These are phyloP conservation scores for Terebella lapidaria DNA, from an alignment of 2,888 invertebrate genomes.

Conservation along the genomic window DNA sequence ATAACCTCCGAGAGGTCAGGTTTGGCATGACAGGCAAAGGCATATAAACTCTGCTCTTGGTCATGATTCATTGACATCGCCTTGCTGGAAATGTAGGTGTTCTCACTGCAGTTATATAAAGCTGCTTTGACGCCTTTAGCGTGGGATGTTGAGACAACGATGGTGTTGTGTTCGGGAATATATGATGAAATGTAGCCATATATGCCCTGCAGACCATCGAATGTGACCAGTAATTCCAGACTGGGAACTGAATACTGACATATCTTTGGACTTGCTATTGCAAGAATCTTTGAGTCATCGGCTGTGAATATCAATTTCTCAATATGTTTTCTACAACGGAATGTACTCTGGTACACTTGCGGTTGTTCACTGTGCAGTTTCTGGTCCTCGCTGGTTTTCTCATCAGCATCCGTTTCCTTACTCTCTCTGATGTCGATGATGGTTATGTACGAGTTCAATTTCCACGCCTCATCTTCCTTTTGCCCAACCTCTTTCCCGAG, in stretches of 20 bases:
- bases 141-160: constrained; percentile 1
- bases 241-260: constrained; percentile 3
- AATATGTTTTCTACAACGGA: constrained; percentile 11
- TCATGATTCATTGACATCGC: neutral
- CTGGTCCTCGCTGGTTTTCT: neutral
- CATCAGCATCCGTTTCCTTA: neutral
- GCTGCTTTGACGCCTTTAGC: neutral
- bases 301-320: constrained; percentile 12
- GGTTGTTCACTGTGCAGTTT: too few relatives aligned
- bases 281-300: constrained; percentile 16
- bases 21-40: constrained; percentile 6
- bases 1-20: neutral
- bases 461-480: neutral
- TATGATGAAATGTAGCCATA: neutral
- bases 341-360: neutral
- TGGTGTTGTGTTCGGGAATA: neutral
- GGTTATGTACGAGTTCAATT: neutral
- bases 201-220: neutral
- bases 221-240: neutral
- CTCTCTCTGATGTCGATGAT: constrained; percentile 13
- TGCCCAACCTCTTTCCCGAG: constrained; percentile 10
- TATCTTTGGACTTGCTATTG: constrained; percentile 5
- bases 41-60: neutral
- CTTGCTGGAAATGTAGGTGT: neutral
- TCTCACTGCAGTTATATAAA: neutral